Percentiles rank a stretch among this genome's conserved stretches.
Evolutionary conservation across 2,888 invertebrate species (phyloP).

Genomic region (Chrysodeixis includens): DNA sequence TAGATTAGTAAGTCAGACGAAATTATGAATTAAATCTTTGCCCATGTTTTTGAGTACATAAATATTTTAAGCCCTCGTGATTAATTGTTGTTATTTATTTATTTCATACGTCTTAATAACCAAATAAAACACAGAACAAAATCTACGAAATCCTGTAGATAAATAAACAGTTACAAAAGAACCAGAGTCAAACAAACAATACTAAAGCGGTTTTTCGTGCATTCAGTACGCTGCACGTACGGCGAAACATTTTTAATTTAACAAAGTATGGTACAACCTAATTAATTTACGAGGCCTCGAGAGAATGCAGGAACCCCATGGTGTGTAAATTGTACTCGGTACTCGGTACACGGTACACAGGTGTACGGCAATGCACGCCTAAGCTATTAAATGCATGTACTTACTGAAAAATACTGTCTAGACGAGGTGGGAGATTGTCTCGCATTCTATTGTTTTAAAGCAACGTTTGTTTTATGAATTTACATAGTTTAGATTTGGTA

Average conservation of each 20-base stretch:
- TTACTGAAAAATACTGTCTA: conserved; percentile 29
- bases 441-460: conserved; percentile 14
- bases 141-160: background rate
- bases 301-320: conserved; percentile 58
- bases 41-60: background rate
- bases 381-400: conserved; percentile 14
- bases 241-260: conserved; percentile 34
- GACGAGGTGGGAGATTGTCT: conserved; percentile 27
- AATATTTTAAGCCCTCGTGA: background rate
- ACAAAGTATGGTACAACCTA: conserved; percentile 51
- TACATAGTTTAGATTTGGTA: background rate
- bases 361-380: conserved; percentile 27
- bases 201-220: conserved; percentile 11
- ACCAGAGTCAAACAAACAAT: conserved; percentile 12
- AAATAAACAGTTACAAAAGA: conserved; percentile 5
- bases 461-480: conserved; percentile 18
- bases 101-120: no score
- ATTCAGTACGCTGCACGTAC: conserved; percentile 12
- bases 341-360: conserved; percentile 24
- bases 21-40: background rate
- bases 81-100: no score
- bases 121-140: background rate
- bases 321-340: conserved; percentile 47
- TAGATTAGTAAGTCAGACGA: no score
- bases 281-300: conserved; percentile 70